Percentiles rank a stretch among this genome's conserved stretches.
Conservation (phyloP, 2,888 invertebrate species). For the Geotrupes spiniger region DNA sequence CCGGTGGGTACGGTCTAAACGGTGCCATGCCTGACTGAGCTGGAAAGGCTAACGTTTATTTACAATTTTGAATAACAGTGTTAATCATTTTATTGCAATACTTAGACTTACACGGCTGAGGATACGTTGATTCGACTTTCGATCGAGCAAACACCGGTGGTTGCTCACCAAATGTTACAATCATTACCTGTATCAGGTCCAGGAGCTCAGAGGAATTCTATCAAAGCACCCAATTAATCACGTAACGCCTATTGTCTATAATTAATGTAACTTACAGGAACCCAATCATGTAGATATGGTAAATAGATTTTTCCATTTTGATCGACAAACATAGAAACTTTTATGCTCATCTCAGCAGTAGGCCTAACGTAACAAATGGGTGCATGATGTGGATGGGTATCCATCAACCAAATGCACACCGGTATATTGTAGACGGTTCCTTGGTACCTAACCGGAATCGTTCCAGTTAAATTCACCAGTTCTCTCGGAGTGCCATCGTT, state of each 20-base stretch:
- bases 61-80: slow-evolving; percentile 1
- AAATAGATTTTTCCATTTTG: slow-evolving; percentile 93
- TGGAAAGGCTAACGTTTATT: slow-evolving; percentile 47
- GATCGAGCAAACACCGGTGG: slow-evolving; percentile 89
- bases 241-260: too few relatives aligned
- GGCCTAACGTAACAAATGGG: slow-evolving; percentile 95
- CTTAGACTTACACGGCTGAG: slow-evolving; percentile 7
- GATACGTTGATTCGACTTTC: slow-evolving; percentile 40
- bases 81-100: background rate
- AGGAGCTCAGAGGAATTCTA: slow-evolving; percentile 80
- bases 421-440: slow-evolving; percentile 93
- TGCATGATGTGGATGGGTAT: slow-evolving; percentile 95
- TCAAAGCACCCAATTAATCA: slow-evolving; percentile 35
- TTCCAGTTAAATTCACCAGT: slow-evolving; percentile 82
- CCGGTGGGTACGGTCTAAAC: slow-evolving; percentile 30
- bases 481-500: slow-evolving; percentile 83
- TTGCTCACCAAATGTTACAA: slow-evolving; percentile 88
- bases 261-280: slow-evolving; percentile 55
- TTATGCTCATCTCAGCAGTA: slow-evolving; percentile 92
- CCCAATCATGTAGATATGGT: slow-evolving; percentile 96
- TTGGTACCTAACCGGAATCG: slow-evolving; percentile 89
- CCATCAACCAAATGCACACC: slow-evolving; percentile 92
- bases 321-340: slow-evolving; percentile 91
- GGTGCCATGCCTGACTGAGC: slow-evolving; percentile 44
- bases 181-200: slow-evolving; percentile 87